A percentile compares a stretch with the other conserved stretches of the same genome.
These are phyloP conservation scores for Rousettus madagascariensis DNA, from an alignment of 2,797 vertebrate genomes.

Conservation along the genomic window DNA sequence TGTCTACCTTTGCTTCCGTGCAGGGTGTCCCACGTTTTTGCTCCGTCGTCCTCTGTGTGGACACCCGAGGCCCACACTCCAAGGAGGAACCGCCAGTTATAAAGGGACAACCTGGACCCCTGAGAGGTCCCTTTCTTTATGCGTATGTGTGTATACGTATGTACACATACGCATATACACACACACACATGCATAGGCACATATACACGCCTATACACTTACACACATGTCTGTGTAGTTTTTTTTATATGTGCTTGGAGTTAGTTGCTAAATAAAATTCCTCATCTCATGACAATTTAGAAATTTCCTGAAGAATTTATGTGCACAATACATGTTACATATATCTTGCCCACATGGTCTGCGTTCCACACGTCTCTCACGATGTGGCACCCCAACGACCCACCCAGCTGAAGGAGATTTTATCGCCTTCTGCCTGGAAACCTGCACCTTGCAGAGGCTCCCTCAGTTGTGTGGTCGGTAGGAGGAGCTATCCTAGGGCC, in stretches of 20 bases:
- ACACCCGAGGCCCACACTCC: no score
- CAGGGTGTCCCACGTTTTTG: neutral
- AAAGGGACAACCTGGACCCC: neutral
- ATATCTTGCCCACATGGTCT: no score
- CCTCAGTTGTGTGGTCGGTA: neutral
- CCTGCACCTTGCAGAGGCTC: neutral
- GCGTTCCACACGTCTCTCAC: neutral
- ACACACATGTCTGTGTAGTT: neutral
- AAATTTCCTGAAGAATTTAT: neutral
- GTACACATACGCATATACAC: fast-evolving
- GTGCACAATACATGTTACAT: neutral
- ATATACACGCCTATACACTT: neutral
- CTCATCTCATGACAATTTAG: neutral
- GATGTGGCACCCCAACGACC: neutral
- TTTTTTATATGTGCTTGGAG: neutral
- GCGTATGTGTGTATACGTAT: neutral
- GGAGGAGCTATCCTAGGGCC: neutral
- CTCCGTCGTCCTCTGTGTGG: neutral
- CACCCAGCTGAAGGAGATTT: neutral
- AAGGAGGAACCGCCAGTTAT: neutral
- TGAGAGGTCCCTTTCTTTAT: neutral
- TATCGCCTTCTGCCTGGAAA: neutral
- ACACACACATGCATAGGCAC: no score
- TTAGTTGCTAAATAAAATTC: neutral
- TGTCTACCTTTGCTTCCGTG: neutral